Base-by-base conservation (phyloP, 2,888 invertebrate species). In the Drosophila greeni region DNA sequence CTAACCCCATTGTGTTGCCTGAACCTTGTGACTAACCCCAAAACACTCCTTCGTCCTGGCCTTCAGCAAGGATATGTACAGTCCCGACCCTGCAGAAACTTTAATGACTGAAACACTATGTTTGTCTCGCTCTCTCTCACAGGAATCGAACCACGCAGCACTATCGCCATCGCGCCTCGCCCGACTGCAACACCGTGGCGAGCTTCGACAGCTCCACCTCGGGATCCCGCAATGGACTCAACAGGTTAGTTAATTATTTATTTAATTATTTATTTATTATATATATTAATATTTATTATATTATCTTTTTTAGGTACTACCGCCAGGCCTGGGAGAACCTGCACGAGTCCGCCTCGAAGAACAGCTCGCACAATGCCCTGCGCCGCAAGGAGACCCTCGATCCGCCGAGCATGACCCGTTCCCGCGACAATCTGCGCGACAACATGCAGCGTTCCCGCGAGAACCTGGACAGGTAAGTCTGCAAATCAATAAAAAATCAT, bases 291-390 rank as follows among this genome's bases (percentile, higher is more conserved):
- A 8, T 16, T 20, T 31, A 5, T 1, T 9, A 23, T 23, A 14
- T n/a, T n/a, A n/a, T n/a, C 2, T 2, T 5, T 64, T 71, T 6
- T 34, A 89, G 89, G 73, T 96, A 95, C 89, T 97, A 97, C 89
- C 92, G 95, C 29, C 95, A 96, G 88, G 97, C 97, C 3, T 97
- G 97, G 97, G 96, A 97, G 87, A 96, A 96, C 87, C 91, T 97
- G 4, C 95, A 95, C 87, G 95, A 95, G 87, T 93, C 94, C 5
- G 92, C 95, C 5, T 91, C 91, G 23, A 92, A 92, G 84, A 88
- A 88, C 52, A 88, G 88, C 74, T 87, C 89, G 9, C 93, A 92
- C 78, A 90, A 90, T 82, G 92, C 92, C 0, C 87, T 93, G 51
- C 90, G 92, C 51, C 91, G 93, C 57, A 94, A 94, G 86, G 94